Conservation (phyloP, 1,140 invertebrate genomes). For the Conopomorpha cramerella region DNA sequence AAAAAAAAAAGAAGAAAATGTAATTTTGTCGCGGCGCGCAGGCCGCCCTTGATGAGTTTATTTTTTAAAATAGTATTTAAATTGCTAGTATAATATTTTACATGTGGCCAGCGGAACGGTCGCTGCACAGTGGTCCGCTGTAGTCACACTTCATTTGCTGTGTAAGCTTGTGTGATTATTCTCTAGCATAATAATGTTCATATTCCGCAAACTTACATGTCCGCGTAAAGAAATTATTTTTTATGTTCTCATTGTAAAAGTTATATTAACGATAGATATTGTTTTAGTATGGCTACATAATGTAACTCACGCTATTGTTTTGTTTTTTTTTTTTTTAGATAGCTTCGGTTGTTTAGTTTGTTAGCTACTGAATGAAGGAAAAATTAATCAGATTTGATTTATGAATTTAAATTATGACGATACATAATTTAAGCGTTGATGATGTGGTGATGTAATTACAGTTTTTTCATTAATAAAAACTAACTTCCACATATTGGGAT, state of each 20-base stretch:
- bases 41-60: slow-evolving; percentile 12
- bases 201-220: no score
- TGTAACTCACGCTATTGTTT: no score
- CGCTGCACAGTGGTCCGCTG: no score
- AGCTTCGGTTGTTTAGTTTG: slow-evolving; percentile 31
- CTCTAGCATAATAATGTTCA: slow-evolving; percentile 28
- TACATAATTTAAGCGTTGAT: slow-evolving; percentile 43
- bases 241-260: slow-evolving; percentile 19
- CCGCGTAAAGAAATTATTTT: slow-evolving; percentile 12
- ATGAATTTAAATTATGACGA: slow-evolving; percentile 33
- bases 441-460: slow-evolving; percentile 39
- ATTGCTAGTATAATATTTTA: slow-evolving; percentile 29
- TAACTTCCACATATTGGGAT: slow-evolving; percentile 49
- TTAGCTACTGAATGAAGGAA: slow-evolving; percentile 30
- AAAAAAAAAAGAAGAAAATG: no score
- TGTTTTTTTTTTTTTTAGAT: slow-evolving; percentile 29
- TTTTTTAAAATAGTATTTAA: slow-evolving; percentile 28
- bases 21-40: no score
- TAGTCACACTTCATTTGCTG: no score
- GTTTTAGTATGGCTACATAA: slow-evolving; percentile 18
- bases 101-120: no score
- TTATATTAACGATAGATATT: slow-evolving; percentile 17
- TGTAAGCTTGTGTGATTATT: no score
- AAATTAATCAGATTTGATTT: slow-evolving; percentile 37
- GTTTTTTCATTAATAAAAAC: slow-evolving; percentile 47